These are phyloP conservation scores for Aphrophora alni DNA, from an alignment of 2,888 invertebrate species.

Conservation along the genomic window DNA sequence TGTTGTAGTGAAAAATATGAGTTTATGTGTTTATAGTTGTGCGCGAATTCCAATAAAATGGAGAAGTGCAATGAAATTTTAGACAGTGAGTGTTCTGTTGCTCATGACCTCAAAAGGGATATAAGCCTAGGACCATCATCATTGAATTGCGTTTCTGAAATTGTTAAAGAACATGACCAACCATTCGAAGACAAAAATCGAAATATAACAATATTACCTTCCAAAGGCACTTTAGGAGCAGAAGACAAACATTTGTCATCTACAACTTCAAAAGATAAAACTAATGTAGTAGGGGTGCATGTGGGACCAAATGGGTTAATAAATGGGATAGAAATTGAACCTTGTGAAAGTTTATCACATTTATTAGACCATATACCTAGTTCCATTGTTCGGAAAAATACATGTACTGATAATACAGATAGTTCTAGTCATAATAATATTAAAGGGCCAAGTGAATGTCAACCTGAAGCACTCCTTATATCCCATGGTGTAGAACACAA, in stretches of 20 bases:
- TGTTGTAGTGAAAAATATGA: constrained; percentile 2
- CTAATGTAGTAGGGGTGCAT: constrained; percentile 42
- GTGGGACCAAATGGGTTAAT: constrained; percentile 44
- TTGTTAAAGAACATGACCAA: constrained; percentile 38
- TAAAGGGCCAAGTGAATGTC: constrained; percentile 33
- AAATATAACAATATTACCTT: constrained; percentile 43
- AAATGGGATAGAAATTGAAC: constrained; percentile 44
- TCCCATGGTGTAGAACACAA: constrained; percentile 6
- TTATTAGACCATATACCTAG: constrained; percentile 35
- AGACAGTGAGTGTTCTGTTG: constrained; percentile 37
- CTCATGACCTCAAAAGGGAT: constrained; percentile 39
- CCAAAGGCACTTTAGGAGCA: constrained; percentile 41
- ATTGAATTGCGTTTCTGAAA: constrained; percentile 38
- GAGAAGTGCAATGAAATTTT: constrained; percentile 35
- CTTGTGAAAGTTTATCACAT: constrained; percentile 37
- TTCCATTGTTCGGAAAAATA: constrained; percentile 21
- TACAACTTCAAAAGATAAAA: constrained; percentile 41
- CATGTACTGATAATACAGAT: constrained; percentile 32
- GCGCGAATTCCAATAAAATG: constrained; percentile 22
- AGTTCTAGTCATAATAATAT: constrained; percentile 47
- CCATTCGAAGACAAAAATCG: constrained; percentile 46
- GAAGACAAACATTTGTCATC: constrained; percentile 41
- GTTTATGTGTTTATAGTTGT: constrained; percentile 11
- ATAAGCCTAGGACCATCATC: constrained; percentile 30
- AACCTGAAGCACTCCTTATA: not conserved